Percentiles rank a stretch among this genome's conserved stretches.
Evolutionary conservation across 2,113 vertebrate genomes (phyloP).

Genomic region (Aspiorhynchus laticeps): DNA sequence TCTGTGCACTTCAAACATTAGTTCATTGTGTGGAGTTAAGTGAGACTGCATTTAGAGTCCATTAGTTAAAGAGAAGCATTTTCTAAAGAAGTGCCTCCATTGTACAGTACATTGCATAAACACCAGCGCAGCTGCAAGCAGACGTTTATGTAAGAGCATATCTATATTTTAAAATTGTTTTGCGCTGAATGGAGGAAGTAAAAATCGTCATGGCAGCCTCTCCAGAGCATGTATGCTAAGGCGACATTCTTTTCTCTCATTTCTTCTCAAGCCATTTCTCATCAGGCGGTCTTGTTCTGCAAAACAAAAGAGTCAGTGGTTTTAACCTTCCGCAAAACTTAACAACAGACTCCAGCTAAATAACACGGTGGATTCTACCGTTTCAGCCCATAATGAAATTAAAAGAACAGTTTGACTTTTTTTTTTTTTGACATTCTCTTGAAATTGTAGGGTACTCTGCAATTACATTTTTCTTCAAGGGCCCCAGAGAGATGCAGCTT

Average conservation of each 20-base stretch:
- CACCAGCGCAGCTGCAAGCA: conserved; percentile 40
- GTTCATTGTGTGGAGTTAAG: conserved; percentile 27
- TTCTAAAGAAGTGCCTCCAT: conserved; percentile 40
- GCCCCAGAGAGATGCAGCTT: conserved; percentile 4
- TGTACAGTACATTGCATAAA: conserved; percentile 45
- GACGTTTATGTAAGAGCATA: conserved; percentile 47
- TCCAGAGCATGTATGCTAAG: conserved; percentile 1
- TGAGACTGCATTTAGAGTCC: conserved; percentile 34
- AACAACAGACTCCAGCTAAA: conserved; percentile 19
- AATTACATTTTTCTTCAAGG: conserved; percentile 32
- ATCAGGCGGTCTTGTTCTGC: conserved; percentile 17
- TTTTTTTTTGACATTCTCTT: conserved; percentile 34
- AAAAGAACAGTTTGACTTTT: conserved; percentile 28
- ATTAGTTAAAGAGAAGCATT: conserved; percentile 43
- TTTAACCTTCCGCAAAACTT: conserved; percentile 16
- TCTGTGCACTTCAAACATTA: conserved; percentile 27
- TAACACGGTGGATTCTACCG: neutral
- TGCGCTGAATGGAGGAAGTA: conserved; percentile 35
- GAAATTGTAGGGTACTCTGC: conserved; percentile 37
- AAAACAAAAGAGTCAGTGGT: conserved; percentile 33
- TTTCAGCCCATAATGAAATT: conserved; percentile 28
- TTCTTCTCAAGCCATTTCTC: conserved; percentile 16
- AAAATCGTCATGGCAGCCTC: neutral
- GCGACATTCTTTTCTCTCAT: conserved; percentile 12
- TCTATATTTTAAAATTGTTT: conserved; percentile 55